Evolutionary conservation across 2,888 invertebrate species (phyloP).

Genomic region (Drosophila prostipennis): DNA sequence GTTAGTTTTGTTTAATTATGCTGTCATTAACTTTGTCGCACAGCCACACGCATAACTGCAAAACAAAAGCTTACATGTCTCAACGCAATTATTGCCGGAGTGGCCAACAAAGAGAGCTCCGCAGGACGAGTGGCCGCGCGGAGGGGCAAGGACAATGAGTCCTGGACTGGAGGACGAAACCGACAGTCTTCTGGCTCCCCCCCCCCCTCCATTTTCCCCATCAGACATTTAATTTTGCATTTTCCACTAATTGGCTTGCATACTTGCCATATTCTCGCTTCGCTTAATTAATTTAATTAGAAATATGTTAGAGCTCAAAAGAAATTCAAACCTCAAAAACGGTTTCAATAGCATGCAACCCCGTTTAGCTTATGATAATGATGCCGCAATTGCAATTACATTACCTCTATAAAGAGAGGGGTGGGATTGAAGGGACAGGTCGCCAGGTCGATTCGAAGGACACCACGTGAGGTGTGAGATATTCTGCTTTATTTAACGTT

Average conservation of each 20-base stretch:
- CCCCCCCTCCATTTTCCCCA: neutral
- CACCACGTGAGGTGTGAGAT: neutral
- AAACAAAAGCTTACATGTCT: slow-evolving; percentile 74
- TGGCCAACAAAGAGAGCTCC: slow-evolving; percentile 50
- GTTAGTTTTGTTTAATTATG: slow-evolving; percentile 77
- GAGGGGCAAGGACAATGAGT: slow-evolving; percentile 26
- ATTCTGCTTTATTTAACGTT: slow-evolving; percentile 10
- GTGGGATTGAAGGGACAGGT: slow-evolving; percentile 6
- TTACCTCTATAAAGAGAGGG: slow-evolving; percentile 9
- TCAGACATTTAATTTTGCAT: slow-evolving; percentile 76
- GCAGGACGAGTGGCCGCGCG: slow-evolving; percentile 12
- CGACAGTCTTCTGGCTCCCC: neutral
- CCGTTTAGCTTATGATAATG: slow-evolving; percentile 50
- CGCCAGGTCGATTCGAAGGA: slow-evolving; percentile 21
- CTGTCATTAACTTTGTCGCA: slow-evolving; percentile 72
- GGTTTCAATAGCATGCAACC: slow-evolving; percentile 36
- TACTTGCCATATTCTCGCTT: slow-evolving; percentile 64
- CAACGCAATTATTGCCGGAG: slow-evolving; percentile 67
- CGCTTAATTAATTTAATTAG: slow-evolving; percentile 78
- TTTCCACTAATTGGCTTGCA: slow-evolving; percentile 77
- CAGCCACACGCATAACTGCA: slow-evolving; percentile 47
- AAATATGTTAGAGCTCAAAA: slow-evolving; percentile 67
- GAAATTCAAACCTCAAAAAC: slow-evolving; percentile 41
- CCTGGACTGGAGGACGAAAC: slow-evolving; percentile 8
- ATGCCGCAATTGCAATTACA: slow-evolving; percentile 37